Percentiles rank a stretch among this genome's conserved stretches.
These are phyloP conservation scores for Tetramorium parvispinum DNA, from an alignment of 1,140 invertebrate genomes.

Conservation along the genomic window DNA sequence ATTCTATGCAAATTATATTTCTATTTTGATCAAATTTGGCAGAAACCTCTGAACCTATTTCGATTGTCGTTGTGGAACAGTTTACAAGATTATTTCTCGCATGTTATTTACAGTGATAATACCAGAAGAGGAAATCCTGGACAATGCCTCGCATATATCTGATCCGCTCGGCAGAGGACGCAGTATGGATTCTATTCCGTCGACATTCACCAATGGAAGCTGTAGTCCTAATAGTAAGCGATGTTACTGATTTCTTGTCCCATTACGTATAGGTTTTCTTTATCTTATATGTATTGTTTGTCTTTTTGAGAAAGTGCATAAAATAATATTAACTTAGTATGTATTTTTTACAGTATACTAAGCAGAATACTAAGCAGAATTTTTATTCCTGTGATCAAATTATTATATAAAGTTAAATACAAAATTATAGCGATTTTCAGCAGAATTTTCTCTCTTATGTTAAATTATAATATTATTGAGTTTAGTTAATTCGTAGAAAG, in stretches of 20 bases:
- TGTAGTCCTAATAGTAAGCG: slow-evolving; percentile 91
- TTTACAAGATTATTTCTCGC: background rate
- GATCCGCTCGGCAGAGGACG: slow-evolving; percentile 90
- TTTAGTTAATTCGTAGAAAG: slow-evolving; percentile 76
- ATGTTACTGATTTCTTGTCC: background rate
- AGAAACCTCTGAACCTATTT: background rate
- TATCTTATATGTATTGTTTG: background rate
- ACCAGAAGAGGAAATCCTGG: slow-evolving; percentile 89
- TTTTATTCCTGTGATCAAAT: background rate
- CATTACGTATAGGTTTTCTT: background rate
- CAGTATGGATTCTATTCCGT: slow-evolving; percentile 96
- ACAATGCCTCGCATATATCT: slow-evolving; percentile 86
- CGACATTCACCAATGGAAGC: slow-evolving; percentile 95
- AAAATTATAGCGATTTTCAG: background rate
- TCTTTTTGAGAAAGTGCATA: background rate
- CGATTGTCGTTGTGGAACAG: background rate
- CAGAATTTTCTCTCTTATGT: background rate
- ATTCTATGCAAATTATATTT: background rate
- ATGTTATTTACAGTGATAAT: slow-evolving; percentile 89
- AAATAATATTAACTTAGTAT: background rate
- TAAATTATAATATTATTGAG: background rate
- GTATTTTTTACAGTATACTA: background rate
- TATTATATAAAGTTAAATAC: background rate
- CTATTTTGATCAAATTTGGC: background rate
- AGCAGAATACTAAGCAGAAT: background rate